Conservation (phyloP, 1,140 invertebrate genomes). For the Pararge aegeria region DNA sequence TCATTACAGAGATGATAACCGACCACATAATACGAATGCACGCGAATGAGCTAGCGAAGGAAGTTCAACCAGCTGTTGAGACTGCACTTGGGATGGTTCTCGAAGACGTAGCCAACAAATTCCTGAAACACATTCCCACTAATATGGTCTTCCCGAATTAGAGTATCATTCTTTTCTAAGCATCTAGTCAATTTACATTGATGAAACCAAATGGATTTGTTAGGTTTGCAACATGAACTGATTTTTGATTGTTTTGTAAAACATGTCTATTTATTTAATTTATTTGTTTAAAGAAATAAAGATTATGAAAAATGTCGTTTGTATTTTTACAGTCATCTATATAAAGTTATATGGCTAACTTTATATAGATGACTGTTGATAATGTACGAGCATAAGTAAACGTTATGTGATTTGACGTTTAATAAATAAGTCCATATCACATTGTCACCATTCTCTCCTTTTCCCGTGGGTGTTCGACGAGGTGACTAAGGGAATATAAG, state of each 20-base stretch:
- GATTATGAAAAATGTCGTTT: background rate
- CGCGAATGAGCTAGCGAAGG: conserved; percentile 70
- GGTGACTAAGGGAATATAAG: no score
- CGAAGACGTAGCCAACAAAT: conserved; percentile 78
- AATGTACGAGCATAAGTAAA: no score
- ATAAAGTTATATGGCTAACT: no score
- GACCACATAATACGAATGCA: conserved; percentile 78
- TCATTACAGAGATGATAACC: conserved; percentile 68
- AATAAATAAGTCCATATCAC: background rate
- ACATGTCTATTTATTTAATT: conserved; percentile 16
- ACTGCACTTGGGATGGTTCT: conserved; percentile 75
- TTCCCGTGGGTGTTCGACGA: no score
- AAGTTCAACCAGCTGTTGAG: conserved; percentile 78
- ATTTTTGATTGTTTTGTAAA: background rate
- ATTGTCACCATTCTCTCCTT: background rate
- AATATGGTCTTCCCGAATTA: conserved; percentile 79
- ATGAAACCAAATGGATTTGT: background rate
- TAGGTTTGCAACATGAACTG: background rate
- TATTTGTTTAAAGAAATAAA: conserved; percentile 18
- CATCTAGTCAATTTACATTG: no score
- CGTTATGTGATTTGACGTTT: background rate
- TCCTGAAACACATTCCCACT: conserved; percentile 73
- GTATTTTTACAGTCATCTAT: no score
- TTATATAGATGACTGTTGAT: no score
- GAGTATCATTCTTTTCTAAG: no score